phyloP scores from a whole-genome alignment of 30 jellyfish, hydroid and myxozoan species.

The Aurelia aurita region DNA sequence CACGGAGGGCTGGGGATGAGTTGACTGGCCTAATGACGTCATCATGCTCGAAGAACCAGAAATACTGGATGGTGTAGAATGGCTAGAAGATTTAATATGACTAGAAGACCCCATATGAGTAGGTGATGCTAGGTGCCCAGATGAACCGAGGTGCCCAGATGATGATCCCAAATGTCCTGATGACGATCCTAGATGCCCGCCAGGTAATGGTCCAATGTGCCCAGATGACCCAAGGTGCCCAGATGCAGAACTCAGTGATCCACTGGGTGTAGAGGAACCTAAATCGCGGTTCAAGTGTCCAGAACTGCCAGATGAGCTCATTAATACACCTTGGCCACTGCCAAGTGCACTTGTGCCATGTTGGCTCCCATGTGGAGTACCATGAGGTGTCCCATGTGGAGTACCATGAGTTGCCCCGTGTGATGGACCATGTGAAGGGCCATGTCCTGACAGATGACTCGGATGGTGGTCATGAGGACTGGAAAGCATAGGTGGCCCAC shows the following conservation, averaged over 20 bases:
- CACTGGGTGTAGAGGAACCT: conserved; percentile 12
- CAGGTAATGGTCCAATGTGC: conserved; percentile 2
- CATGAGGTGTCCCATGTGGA: background rate
- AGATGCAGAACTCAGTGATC: background rate
- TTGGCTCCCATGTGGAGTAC: conserved; percentile 1
- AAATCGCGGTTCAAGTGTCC: conserved; percentile 51
- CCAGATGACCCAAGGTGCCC: background rate
- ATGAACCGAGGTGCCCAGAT: conserved; percentile 47
- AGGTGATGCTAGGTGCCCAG: conserved; percentile 60
- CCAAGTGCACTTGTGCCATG: conserved; percentile 16
- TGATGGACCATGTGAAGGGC: too few relatives aligned
- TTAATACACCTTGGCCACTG: background rate
- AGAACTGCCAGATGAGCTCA: conserved; percentile 40
- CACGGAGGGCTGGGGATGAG: conserved; percentile 51
- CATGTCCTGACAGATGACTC: conserved; percentile 1
- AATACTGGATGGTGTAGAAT: conserved; percentile 22
- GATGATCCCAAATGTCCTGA: conserved; percentile 32
- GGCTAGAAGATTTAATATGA: conserved; percentile 32
- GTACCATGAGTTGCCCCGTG: background rate
- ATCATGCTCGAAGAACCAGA: conserved; percentile 37
- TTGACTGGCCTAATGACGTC: conserved; percentile 46
- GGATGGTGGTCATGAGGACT: conserved; percentile 56
- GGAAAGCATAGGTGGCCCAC: conserved; percentile 44
- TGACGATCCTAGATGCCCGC: conserved; percentile 18
- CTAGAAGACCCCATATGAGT: conserved; percentile 37